Base-by-base conservation (phyloP, 2,888 invertebrate species). In the Panorpa germanica region DNA sequence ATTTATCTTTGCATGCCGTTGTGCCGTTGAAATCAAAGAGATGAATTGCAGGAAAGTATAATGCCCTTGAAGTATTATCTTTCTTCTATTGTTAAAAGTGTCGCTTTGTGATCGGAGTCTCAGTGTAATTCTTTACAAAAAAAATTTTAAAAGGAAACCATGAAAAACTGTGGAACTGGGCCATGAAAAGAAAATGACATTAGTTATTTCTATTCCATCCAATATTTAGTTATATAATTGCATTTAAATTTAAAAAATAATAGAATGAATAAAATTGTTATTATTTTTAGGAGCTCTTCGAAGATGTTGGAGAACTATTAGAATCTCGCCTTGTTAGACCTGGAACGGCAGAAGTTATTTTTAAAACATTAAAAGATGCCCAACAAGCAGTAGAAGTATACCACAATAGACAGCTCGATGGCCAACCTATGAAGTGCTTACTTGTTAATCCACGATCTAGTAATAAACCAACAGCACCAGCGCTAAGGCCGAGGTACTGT, bases 261-360 rank as follows among this genome's bases (percentile, higher is more conserved):
- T 29, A 16, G 20, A n/a, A 14, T 29, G 32, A 28, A 31, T 32
- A 13, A 29, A 28, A 13, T 25, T 32, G 7, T 35, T 48, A 52
- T 16, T 30, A 9, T 34, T 48, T 52, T 16, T 40, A 83, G 82
- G 93, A 93, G 53, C 58, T 93, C 25, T 91, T 93, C 59, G 86
- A 86, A 45, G 90, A 90, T 48, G 76, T 91, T 36, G 91, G 91
- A 1, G 76, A 82, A 25, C 63, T 91, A 47, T 57, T 80, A 32
- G 76, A 78, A 38, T 86, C 86, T 1, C 70, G 80, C 41, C 59
- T 91, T 41, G 76, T 86, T 9, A 70, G 85, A 25, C 75, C 80
- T 1, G 91, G 91, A 2, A 76, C 77, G 3, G 91, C 90, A 1
- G 90, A 91, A 57, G 88, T 91, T 2, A 80, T 88, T 40, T 91